Evolutionary conservation across 2,797 vertebrate genomes (phyloP).

Genomic region (Tenualosa thibaudeaui): DNA sequence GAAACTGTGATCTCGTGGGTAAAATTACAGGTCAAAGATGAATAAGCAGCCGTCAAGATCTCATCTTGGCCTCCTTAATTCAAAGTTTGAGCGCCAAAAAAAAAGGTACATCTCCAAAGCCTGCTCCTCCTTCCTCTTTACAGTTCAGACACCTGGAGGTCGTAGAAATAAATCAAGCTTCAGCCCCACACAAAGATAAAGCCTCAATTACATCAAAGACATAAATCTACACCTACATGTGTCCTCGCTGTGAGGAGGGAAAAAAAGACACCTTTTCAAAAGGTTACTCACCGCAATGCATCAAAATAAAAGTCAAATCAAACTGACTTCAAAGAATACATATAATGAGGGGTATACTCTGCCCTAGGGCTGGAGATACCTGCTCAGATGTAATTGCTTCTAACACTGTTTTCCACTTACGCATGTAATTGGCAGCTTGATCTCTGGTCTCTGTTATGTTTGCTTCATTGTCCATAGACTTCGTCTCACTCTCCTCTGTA

Average conservation of each 20-base stretch:
- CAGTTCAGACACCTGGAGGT: conserved; percentile 30
- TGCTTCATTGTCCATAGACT: not conserved
- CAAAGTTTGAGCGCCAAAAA: not conserved
- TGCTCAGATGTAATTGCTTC: not conserved
- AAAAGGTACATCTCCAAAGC: conserved; percentile 1
- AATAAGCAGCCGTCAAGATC: not conserved
- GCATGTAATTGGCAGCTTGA: not conserved
- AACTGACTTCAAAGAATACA: conserved; percentile 3
- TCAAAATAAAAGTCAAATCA: not conserved
- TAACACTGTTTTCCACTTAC: not conserved
- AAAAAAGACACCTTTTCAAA: not conserved
- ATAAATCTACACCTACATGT: conserved; percentile 20
- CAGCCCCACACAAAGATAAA: conserved; percentile 9
- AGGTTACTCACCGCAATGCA: conserved; percentile 4
- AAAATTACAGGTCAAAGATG: conserved; percentile 11
- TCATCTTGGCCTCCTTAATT: not conserved
- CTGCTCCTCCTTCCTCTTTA: conserved; percentile 20
- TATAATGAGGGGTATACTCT: not conserved
- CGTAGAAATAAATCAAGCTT: conserved; percentile 40
- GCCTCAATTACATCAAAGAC: conserved; percentile 24
- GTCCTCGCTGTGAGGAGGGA: not conserved
- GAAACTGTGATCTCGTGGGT: not conserved
- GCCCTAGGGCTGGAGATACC: not conserved
- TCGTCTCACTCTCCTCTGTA: not conserved
- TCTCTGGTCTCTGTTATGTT: not conserved